These are phyloP conservation scores for Ceyx margarethae DNA, from an alignment of 2,113 vertebrate genomes.

Conservation along the genomic window DNA sequence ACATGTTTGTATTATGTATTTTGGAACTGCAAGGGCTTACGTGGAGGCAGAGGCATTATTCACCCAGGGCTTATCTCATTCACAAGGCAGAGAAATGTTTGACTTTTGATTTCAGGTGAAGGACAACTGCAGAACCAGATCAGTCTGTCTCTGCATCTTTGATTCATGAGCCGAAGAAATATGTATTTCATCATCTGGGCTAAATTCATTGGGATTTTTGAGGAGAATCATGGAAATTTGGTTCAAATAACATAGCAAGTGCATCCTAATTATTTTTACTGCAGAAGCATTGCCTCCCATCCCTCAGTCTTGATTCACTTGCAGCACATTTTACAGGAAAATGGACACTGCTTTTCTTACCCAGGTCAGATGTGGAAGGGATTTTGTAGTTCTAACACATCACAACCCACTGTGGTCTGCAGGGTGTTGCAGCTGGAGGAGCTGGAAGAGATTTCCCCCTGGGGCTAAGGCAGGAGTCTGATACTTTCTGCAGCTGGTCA, in stretches of 20 bases:
- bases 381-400: background rate
- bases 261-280: background rate
- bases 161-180: background rate
- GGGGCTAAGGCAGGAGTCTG: background rate
- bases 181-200: background rate
- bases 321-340: background rate
- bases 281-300: background rate
- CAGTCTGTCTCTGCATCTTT: background rate
- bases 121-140: background rate
- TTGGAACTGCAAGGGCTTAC: background rate
- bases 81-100: background rate
- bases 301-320: background rate
- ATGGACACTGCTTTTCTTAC: background rate
- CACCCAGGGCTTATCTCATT: constrained; percentile 19
- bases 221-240: background rate
- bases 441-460: background rate
- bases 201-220: background rate
- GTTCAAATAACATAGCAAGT: background rate
- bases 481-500: background rate
- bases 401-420: accelerated
- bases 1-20: constrained; percentile 5
- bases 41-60: background rate
- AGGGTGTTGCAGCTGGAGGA: accelerated
- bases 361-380: background rate
- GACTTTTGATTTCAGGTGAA: constrained; percentile 41